These are phyloP conservation scores for Automeris io DNA, from an alignment of 2,888 invertebrate genomes.

Conservation along the genomic window DNA sequence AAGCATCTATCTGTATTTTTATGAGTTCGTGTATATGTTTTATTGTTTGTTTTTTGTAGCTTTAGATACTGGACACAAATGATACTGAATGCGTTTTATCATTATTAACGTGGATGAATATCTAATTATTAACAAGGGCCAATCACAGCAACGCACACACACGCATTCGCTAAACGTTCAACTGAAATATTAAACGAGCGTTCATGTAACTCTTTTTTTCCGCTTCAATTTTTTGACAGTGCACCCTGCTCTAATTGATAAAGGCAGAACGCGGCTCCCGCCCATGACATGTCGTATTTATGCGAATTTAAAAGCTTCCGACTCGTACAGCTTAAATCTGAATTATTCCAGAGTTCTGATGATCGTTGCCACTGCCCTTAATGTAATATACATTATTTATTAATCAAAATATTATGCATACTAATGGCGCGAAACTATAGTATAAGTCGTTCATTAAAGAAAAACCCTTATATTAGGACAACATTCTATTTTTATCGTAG, in stretches of 20 bases:
- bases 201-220: constrained; percentile 35
- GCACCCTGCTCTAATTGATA: constrained; percentile 63
- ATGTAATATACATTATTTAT: constrained; percentile 47
- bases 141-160: constrained; percentile 10
- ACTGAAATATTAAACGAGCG: constrained; percentile 51
- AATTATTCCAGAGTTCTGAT: constrained; percentile 59
- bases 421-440: no score
- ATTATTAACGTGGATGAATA: neutral
- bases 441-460: no score
- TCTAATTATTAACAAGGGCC: neutral
- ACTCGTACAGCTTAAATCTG: constrained; percentile 56
- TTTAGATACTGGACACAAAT: no score
- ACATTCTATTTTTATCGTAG: no score
- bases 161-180: constrained; percentile 19
- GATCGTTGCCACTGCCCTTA: constrained; percentile 38
- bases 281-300: constrained; percentile 69
- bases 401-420: constrained; percentile 24
- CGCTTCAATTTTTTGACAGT: constrained; percentile 48
- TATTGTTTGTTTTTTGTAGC: no score
- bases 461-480: no score
- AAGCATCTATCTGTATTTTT: no score
- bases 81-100: neutral
- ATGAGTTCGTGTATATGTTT: no score
- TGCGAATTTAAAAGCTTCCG: constrained; percentile 69
- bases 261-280: constrained; percentile 50